Percentiles rank a stretch among this genome's conserved stretches.
These are phyloP conservation scores for Perodicticus potto DNA, from an alignment of 2,797 vertebrate genomes.

Conservation along the genomic window DNA sequence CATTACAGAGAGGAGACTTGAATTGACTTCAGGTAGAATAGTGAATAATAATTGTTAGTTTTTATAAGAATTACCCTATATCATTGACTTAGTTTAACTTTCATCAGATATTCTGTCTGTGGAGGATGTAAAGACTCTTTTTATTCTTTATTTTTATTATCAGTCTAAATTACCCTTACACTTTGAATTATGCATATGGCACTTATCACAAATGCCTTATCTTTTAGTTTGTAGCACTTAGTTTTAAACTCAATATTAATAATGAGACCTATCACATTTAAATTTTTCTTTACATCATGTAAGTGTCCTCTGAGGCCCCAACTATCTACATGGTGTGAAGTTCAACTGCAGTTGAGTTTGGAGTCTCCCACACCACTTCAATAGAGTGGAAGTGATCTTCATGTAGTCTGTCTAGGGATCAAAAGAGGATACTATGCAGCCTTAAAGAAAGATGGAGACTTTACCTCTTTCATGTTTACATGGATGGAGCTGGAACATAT, in stretches of 20 bases:
- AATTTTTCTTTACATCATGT: neutral
- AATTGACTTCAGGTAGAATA: slow-evolving; percentile 79
- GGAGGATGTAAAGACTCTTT: neutral
- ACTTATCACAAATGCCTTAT: slow-evolving; percentile 3
- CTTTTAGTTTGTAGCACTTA: slow-evolving; percentile 37
- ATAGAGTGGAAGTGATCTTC: neutral
- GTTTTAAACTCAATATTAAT: slow-evolving; percentile 15
- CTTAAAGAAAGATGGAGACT: too few relatives aligned
- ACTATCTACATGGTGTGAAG: neutral
- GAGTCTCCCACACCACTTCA: neutral
- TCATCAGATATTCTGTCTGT: slow-evolving; percentile 37
- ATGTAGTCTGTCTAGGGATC: neutral
- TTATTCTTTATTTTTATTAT: slow-evolving; percentile 42
- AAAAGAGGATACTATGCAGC: too few relatives aligned
- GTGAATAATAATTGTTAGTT: slow-evolving; percentile 37
- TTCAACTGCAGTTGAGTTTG: neutral
- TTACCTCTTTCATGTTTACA: too few relatives aligned
- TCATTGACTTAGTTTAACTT: slow-evolving; percentile 47
- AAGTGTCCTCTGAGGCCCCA: neutral
- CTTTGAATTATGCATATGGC: neutral
- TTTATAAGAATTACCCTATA: slow-evolving; percentile 36
- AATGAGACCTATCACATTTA: neutral
- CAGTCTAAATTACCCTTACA: slow-evolving; percentile 25
- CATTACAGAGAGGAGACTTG: slow-evolving; percentile 80
- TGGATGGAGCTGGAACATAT: too few relatives aligned